Conservation (phyloP, 2,888 invertebrate genomes). For the Spisula solida region DNA sequence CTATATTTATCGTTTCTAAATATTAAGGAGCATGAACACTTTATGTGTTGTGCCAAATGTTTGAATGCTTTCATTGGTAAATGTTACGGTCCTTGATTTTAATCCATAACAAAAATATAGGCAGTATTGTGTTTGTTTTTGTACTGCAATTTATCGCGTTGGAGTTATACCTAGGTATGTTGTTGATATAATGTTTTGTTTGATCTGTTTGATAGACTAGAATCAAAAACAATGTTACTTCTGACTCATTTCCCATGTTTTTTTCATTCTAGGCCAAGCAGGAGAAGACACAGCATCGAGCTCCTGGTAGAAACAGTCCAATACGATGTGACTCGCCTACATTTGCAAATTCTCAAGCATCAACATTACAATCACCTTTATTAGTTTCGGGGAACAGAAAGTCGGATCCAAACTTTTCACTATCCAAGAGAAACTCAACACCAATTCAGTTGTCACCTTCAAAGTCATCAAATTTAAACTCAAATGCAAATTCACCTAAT, state of each 20-base stretch:
- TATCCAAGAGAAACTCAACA: slow-evolving; percentile 75
- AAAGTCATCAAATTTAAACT: slow-evolving; percentile 51
- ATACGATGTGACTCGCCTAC: slow-evolving; percentile 71
- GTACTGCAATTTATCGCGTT: too few species aligned
- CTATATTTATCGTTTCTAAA: too few species aligned
- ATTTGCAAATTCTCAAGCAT: slow-evolving; percentile 55
- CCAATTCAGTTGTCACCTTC: slow-evolving; percentile 69
- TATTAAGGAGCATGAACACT: too few species aligned
- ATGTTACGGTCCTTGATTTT: too few species aligned
- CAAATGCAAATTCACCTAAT: slow-evolving; percentile 47
- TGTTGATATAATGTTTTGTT: too few species aligned
- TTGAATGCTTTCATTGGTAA: too few species aligned
- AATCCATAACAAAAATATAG: too few species aligned
- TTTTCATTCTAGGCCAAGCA: slow-evolving; percentile 84
- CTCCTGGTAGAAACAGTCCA: slow-evolving; percentile 64
- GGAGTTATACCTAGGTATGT: too few species aligned
- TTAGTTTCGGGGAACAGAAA: slow-evolving; percentile 26
- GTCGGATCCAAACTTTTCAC: slow-evolving; percentile 70
- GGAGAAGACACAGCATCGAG: slow-evolving; percentile 80
- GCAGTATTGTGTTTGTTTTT: too few species aligned
- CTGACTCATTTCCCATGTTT: neutral
- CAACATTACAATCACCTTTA: slow-evolving; percentile 36
- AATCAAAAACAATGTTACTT: neutral
- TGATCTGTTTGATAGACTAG: too few species aligned
- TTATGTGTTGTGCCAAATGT: too few species aligned